A percentile compares a stretch with the other conserved stretches of the same genome.
phyloP scores from a whole-genome alignment of 2,888 invertebrate genomes.

The Eilema griseolum region DNA sequence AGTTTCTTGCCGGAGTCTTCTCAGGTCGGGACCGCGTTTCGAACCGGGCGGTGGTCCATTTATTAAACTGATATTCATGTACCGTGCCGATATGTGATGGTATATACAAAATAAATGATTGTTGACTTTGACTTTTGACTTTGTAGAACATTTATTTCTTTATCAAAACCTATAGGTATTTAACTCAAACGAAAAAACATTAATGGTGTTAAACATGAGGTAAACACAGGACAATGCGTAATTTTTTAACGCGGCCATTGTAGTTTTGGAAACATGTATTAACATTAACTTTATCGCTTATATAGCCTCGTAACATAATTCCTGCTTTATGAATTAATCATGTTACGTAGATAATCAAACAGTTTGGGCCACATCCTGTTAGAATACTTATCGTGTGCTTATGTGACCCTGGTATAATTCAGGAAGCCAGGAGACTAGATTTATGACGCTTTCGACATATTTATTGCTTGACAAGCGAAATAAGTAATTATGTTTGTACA shows the following conservation, averaged over 20 bases:
- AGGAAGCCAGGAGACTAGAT: constrained; percentile 4
- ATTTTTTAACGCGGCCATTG: background rate
- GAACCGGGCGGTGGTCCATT: too few relatives aligned
- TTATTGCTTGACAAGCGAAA: background rate
- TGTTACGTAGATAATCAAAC: constrained; percentile 27
- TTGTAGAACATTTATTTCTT: too few relatives aligned
- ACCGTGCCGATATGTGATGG: too few relatives aligned
- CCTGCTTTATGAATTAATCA: constrained; percentile 22
- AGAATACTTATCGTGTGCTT: constrained; percentile 1
- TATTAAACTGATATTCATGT: too few relatives aligned
- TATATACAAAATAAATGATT: too few relatives aligned
- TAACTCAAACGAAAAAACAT: background rate
- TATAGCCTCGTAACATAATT: constrained; percentile 5
- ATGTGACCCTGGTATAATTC: background rate
- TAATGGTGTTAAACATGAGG: background rate
- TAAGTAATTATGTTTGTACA: background rate
- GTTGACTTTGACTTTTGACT: too few relatives aligned
- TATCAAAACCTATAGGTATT: too few relatives aligned
- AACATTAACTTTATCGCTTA: background rate
- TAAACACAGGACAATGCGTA: background rate
- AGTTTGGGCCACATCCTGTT: background rate
- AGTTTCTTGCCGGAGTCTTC: too few relatives aligned
- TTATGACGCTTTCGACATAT: constrained; percentile 4
- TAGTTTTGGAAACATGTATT: background rate
- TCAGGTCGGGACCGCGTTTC: too few relatives aligned